Evolutionary conservation across 2,797 vertebrate species (phyloP).

Genomic region (Xenopus petersii): DNA sequence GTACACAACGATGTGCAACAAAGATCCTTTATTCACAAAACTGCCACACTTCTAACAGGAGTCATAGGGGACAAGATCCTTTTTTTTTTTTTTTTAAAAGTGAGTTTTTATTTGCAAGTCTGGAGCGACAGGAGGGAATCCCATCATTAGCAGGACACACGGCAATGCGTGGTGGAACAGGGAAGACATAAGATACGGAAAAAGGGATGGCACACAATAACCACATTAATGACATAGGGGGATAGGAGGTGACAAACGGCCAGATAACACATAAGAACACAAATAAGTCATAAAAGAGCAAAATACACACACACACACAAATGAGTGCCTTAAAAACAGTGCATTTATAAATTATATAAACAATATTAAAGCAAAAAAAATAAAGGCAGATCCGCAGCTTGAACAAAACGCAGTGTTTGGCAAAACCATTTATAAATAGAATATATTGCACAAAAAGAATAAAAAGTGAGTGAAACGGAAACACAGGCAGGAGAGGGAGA

Average conservation of each 20-base stretch:
- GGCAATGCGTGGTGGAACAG: slow-evolving; percentile 9
- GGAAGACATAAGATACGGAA: slow-evolving; percentile 10
- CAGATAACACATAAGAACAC: neutral
- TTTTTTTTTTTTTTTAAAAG: slow-evolving; percentile 30
- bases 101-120: slow-evolving; percentile 46
- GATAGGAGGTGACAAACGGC: neutral
- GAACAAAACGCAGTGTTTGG: slow-evolving; percentile 45
- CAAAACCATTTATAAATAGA: slow-evolving; percentile 47
- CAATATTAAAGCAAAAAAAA: slow-evolving; percentile 40
- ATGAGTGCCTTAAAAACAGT: slow-evolving; percentile 46
- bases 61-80: slow-evolving; percentile 18
- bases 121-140: slow-evolving; percentile 5
- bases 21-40: slow-evolving; percentile 1
- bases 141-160: slow-evolving; percentile 26
- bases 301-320: slow-evolving; percentile 28
- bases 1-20: neutral
- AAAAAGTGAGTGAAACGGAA: slow-evolving; percentile 41
- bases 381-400: slow-evolving; percentile 39
- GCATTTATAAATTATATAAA: slow-evolving; percentile 50
- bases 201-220: neutral
- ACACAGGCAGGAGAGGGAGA: slow-evolving; percentile 26
- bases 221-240: slow-evolving; percentile 8
- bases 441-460: slow-evolving; percentile 47
- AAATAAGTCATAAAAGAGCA: slow-evolving; percentile 12
- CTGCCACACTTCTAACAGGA: neutral